phyloP scores from a whole-genome alignment of 2,888 invertebrate species.

The Synanthedon formicaeformis region DNA sequence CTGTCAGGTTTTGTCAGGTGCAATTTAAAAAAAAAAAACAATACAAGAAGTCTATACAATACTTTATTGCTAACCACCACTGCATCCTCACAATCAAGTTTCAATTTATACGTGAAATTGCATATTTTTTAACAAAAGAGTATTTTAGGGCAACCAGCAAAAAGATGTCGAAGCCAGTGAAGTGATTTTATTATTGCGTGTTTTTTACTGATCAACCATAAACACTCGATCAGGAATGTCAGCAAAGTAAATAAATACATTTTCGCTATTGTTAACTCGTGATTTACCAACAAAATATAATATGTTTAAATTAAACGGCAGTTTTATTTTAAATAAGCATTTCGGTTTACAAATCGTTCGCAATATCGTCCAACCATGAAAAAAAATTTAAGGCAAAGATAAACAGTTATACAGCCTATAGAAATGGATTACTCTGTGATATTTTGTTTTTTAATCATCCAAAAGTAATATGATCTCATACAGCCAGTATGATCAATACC shows the following conservation, averaged over 20 bases:
- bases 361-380: neutral
- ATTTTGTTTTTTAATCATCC: too few species aligned
- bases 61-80: slow-evolving; percentile 58
- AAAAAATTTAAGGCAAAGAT: too few species aligned
- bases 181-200: slow-evolving; percentile 30
- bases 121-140: slow-evolving; percentile 18
- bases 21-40: too few species aligned
- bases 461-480: too few species aligned
- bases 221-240: slow-evolving; percentile 31
- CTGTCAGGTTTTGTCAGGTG: too few species aligned
- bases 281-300: neutral
- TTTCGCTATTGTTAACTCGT: slow-evolving; percentile 12
- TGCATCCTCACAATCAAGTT: slow-evolving; percentile 31
- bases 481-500: too few species aligned
- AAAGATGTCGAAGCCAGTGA: slow-evolving; percentile 52
- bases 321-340: slow-evolving; percentile 18
- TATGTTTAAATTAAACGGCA: slow-evolving; percentile 13
- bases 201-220: slow-evolving; percentile 22
- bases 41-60: slow-evolving; percentile 26
- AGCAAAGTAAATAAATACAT: slow-evolving; percentile 23
- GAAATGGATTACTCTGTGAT: too few species aligned
- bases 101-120: slow-evolving; percentile 8
- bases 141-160: slow-evolving; percentile 19
- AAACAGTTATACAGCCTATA: too few species aligned
- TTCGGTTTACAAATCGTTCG: neutral